These are phyloP conservation scores for Emydoidea blandingii DNA, from an alignment of 2,797 vertebrate species.

Conservation along the genomic window DNA sequence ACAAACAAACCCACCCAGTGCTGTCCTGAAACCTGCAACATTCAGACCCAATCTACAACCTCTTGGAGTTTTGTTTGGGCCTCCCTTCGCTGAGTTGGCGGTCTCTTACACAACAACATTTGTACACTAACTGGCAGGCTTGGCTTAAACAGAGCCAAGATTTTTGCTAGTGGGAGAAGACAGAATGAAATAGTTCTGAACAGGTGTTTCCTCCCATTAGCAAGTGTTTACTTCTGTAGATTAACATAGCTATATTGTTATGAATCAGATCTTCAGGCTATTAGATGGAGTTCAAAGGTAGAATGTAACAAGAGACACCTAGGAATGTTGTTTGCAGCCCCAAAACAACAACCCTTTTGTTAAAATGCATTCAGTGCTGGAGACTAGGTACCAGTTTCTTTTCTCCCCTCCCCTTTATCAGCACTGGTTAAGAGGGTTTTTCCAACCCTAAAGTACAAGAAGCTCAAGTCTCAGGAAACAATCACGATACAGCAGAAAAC, in stretches of 20 bases:
- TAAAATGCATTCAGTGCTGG: no score
- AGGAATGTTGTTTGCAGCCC: slow-evolving; percentile 62
- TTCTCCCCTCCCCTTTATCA: slow-evolving; percentile 36
- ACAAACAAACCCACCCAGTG: not conserved
- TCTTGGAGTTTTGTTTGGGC: not conserved
- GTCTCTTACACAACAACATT: not conserved
- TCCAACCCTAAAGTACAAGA: slow-evolving; percentile 52
- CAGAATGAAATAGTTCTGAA: slow-evolving; percentile 64
- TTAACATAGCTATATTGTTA: slow-evolving; percentile 47
- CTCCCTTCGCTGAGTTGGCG: not conserved
- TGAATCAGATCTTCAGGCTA: slow-evolving; percentile 52
- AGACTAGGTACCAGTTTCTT: no score
- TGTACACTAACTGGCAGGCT: not conserved
- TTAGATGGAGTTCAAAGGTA: slow-evolving; percentile 63
- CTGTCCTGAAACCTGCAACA: fast-evolving
- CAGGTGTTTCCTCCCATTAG: slow-evolving; percentile 86
- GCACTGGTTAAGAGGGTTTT: slow-evolving; percentile 56
- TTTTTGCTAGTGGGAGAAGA: slow-evolving; percentile 49
- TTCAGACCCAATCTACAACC: not conserved
- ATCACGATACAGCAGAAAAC: slow-evolving; percentile 10
- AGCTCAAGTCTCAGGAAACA: slow-evolving; percentile 53
- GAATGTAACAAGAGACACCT: slow-evolving; percentile 62
- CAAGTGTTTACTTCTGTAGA: slow-evolving; percentile 71
- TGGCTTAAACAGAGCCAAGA: not conserved
- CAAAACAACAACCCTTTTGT: no score